Evolutionary conservation across 2,113 vertebrate genomes (phyloP).

Genomic region (Tringa solitaria): DNA sequence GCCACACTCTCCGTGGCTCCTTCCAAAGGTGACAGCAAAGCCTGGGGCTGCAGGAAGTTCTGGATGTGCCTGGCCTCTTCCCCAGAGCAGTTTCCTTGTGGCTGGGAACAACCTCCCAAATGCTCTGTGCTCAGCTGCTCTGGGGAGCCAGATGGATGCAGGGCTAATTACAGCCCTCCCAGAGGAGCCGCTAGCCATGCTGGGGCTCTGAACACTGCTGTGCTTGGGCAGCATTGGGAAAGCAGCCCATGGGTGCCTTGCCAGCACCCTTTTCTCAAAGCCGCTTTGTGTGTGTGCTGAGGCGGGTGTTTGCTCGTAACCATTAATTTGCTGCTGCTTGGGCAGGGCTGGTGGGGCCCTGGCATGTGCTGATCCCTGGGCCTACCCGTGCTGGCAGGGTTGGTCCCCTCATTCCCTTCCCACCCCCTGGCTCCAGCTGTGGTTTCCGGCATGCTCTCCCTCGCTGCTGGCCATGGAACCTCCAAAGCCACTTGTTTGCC

Average conservation of each 20-base stretch:
- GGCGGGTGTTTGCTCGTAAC: neutral
- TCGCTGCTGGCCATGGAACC: neutral
- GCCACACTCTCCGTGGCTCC: rapidly evolving
- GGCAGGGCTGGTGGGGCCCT: neutral
- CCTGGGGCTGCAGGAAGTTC: neutral
- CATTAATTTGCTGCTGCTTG: conserved; percentile 24
- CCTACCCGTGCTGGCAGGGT: neutral
- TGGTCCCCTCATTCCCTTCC: neutral
- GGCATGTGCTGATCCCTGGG: neutral
- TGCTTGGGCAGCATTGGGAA: neutral
- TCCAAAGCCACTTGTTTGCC: neutral
- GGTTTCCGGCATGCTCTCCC: neutral
- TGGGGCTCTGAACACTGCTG: neutral
- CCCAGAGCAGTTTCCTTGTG: neutral
- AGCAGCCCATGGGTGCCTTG: neutral
- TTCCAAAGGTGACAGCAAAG: neutral
- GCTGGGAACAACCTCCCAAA: neutral
- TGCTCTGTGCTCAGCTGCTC: neutral
- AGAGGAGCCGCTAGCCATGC: neutral
- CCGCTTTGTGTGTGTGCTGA: neutral
- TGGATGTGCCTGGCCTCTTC: neutral
- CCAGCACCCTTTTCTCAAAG: neutral
- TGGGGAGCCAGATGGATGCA: neutral
- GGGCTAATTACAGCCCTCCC: neutral
- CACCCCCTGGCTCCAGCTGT: neutral